Percentiles rank a stretch among this genome's conserved stretches.
These are phyloP conservation scores for Papilio polytes DNA, from an alignment of 1,140 invertebrate species.

Conservation along the genomic window DNA sequence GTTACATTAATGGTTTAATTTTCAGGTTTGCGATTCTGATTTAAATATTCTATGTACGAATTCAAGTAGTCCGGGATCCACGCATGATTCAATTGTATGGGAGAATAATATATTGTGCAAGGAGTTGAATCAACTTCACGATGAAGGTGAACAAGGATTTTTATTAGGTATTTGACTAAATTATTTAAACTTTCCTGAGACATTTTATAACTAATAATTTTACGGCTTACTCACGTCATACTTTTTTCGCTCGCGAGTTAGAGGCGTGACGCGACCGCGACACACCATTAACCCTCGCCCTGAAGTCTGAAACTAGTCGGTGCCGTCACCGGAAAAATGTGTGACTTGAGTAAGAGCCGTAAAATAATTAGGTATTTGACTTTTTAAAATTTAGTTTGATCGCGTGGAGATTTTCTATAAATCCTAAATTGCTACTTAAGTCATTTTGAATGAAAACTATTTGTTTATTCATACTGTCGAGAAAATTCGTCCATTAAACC, in stretches of 20 bases:
- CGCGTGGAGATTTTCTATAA: background rate
- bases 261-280: too few relatives aligned
- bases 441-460: too few relatives aligned
- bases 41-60: constrained; percentile 45
- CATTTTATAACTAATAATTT: too few relatives aligned
- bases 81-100: constrained; percentile 45
- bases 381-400: background rate
- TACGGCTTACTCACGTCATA: too few relatives aligned
- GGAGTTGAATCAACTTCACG: constrained; percentile 37
- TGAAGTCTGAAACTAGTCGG: too few relatives aligned
- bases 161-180: constrained; percentile 12
- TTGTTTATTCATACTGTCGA: too few relatives aligned
- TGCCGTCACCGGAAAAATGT: too few relatives aligned
- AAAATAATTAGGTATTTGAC: constrained; percentile 14
- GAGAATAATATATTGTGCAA: constrained; percentile 36
- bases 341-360: too few relatives aligned
- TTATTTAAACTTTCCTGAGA: too few relatives aligned
- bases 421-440: background rate
- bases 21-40: constrained; percentile 47
- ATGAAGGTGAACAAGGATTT: background rate
- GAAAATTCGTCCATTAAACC: too few relatives aligned
- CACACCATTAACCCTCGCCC: too few relatives aligned
- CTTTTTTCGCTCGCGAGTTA: too few relatives aligned
- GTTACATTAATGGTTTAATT: constrained; percentile 13
- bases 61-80: constrained; percentile 44